Percentiles rank a stretch among this genome's conserved stretches.
These are phyloP conservation scores for Stegastes partitus DNA, from an alignment of 2,113 vertebrate genomes.

Conservation along the genomic window DNA sequence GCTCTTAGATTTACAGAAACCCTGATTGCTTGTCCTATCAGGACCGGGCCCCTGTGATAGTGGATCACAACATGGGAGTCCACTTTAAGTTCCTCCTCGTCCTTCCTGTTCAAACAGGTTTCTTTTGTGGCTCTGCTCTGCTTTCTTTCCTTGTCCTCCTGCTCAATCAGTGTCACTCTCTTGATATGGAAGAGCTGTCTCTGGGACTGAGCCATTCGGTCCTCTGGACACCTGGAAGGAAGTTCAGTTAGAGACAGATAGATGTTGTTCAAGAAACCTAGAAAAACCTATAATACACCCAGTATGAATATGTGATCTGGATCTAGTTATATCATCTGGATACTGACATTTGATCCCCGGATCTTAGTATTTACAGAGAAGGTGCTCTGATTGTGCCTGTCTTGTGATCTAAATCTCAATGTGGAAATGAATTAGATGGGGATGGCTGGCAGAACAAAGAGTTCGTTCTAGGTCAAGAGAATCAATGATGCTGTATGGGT, in stretches of 20 bases:
- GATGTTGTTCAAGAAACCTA: no score
- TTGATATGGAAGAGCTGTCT: conserved; percentile 73
- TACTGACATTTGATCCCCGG: no score
- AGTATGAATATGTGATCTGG: no score
- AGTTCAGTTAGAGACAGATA: background rate
- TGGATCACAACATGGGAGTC: conserved; percentile 76
- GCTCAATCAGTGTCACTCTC: conserved; percentile 62
- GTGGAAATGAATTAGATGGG: no score
- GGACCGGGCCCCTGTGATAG: conserved; percentile 75
- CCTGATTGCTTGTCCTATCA: conserved; percentile 68
- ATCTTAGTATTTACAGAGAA: no score
- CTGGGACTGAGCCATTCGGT: conserved; percentile 58
- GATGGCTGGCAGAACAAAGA: no score
- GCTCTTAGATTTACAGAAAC: conserved; percentile 77
- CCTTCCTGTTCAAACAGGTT: conserved; percentile 53
- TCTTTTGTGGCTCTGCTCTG: conserved; percentile 43
- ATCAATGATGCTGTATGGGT: no score
- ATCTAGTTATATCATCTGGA: no score
- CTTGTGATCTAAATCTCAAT: no score
- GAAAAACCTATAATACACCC: no score
- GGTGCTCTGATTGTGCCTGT: no score
- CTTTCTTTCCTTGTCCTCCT: conserved; percentile 5
- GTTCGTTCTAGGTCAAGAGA: no score
- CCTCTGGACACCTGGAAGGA: conserved; percentile 67
- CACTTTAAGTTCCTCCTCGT: conserved; percentile 72